phyloP scores from a whole-genome alignment of 2,888 invertebrate species.

The Cylloceria caligata region DNA sequence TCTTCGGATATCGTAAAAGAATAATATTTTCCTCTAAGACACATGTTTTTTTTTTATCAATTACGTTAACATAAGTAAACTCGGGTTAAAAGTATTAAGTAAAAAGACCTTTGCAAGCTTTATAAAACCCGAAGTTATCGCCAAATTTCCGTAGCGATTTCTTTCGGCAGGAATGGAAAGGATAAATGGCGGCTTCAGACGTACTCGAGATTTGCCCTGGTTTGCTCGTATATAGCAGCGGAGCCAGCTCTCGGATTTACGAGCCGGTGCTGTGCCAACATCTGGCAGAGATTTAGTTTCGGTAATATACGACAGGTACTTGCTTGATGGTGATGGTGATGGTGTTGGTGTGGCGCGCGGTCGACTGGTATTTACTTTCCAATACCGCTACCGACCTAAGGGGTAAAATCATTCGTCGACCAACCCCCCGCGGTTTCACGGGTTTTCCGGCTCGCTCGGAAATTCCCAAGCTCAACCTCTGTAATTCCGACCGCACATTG shows the following conservation, averaged over 20 bases:
- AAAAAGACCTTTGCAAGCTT: constrained; percentile 1
- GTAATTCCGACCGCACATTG: constrained; percentile 5
- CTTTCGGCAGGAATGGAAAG: neutral
- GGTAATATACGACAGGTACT: constrained; percentile 75
- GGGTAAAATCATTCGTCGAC: constrained; percentile 65
- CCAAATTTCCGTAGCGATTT: too few relatives aligned
- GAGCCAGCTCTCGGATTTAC: constrained; percentile 36
- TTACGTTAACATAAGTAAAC: neutral
- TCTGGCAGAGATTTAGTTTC: constrained; percentile 74
- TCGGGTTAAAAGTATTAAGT: neutral
- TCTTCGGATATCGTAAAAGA: too few relatives aligned
- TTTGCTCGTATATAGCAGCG: neutral
- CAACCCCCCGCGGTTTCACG: constrained; percentile 61
- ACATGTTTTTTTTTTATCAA: too few relatives aligned
- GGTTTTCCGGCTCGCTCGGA: constrained; percentile 56
- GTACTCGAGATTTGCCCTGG: neutral
- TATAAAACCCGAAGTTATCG: neutral
- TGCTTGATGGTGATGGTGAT: constrained; percentile 65
- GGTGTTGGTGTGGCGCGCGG: constrained; percentile 46
- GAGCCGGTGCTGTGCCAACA: constrained; percentile 65
- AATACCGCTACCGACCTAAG: constrained; percentile 60
- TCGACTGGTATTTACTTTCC: constrained; percentile 51
- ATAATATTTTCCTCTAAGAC: too few relatives aligned
- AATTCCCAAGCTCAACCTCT: constrained; percentile 55
- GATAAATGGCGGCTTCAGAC: neutral